phyloP scores from a whole-genome alignment of 2,888 invertebrate species.

The Nemapogon koenigi region DNA sequence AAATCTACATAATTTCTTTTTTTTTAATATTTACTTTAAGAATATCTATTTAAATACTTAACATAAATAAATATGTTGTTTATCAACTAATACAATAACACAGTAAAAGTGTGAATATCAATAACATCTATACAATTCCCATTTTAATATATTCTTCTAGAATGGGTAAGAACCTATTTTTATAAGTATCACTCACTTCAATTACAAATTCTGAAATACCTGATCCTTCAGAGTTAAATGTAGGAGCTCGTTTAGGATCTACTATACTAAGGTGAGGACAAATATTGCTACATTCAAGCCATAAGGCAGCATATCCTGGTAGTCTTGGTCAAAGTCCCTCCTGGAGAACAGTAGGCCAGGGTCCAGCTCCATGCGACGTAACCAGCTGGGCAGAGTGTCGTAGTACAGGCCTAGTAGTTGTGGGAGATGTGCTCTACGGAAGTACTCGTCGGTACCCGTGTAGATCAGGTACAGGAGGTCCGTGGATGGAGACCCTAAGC shows the following conservation, averaged over 20 bases:
- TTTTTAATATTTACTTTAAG: no score
- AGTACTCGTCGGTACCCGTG: conserved; percentile 24
- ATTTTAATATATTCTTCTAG: not conserved
- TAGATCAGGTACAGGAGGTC: conserved; percentile 26
- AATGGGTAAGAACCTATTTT: conserved; percentile 9
- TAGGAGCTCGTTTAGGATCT: conserved; percentile 17
- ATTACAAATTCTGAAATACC: conserved; percentile 10
- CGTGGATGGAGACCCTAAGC: conserved; percentile 15
- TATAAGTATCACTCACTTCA: conserved; percentile 11
- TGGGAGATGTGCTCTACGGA: conserved; percentile 20
- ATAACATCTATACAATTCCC: not conserved
- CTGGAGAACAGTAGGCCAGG: conserved; percentile 21
- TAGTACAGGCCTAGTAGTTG: conserved; percentile 24
- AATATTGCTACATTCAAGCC: conserved; percentile 17
- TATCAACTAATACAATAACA: not conserved
- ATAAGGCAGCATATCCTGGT: conserved; percentile 19
- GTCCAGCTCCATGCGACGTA: conserved; percentile 19
- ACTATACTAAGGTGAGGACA: conserved; percentile 2
- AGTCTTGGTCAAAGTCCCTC: conserved; percentile 22
- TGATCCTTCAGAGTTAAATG: conserved; percentile 10
- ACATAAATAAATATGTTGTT: no score
- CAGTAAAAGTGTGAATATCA: no score
- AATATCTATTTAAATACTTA: no score
- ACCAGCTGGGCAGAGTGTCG: conserved; percentile 17
- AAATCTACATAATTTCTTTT: no score